These are phyloP conservation scores for Caenorhabditis inopinata DNA, from an alignment of 1,140 invertebrate genomes.

Conservation along the genomic window DNA sequence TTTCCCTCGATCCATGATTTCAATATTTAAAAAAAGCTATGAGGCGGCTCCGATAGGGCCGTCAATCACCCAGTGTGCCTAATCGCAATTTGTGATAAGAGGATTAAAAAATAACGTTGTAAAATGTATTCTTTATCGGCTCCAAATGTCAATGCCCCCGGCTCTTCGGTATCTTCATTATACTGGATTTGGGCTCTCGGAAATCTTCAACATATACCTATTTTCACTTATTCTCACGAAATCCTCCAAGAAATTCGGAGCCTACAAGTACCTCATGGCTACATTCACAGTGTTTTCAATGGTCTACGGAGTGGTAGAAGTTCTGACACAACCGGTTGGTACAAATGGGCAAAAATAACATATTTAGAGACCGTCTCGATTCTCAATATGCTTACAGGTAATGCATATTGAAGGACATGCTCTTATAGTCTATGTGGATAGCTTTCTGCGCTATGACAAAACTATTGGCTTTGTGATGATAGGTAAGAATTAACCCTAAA, in stretches of 20 bases:
- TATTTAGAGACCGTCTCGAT: too few relatives aligned
- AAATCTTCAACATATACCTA: not conserved
- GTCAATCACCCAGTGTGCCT: too few relatives aligned
- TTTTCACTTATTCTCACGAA: not conserved
- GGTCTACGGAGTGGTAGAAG: not conserved
- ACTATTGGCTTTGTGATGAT: not conserved
- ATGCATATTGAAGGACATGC: not conserved
- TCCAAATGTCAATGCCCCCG: not conserved
- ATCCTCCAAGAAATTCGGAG: not conserved
- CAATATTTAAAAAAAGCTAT: too few relatives aligned
- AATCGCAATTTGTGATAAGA: too few relatives aligned
- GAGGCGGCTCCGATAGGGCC: too few relatives aligned
- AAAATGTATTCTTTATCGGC: too few relatives aligned
- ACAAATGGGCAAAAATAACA: too few relatives aligned
- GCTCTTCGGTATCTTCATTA: not conserved
- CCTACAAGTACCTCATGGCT: not conserved
- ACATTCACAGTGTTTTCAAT: not conserved
- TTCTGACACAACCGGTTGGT: not conserved
- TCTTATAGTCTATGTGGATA: not conserved
- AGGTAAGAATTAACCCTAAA: too few relatives aligned
- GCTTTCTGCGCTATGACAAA: not conserved
- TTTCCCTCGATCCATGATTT: too few relatives aligned
- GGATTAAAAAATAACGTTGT: too few relatives aligned
- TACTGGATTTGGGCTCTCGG: not conserved
- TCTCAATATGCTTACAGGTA: not conserved